phyloP scores from a whole-genome alignment of 2,113 vertebrate genomes.

The Hippocampus comes region DNA sequence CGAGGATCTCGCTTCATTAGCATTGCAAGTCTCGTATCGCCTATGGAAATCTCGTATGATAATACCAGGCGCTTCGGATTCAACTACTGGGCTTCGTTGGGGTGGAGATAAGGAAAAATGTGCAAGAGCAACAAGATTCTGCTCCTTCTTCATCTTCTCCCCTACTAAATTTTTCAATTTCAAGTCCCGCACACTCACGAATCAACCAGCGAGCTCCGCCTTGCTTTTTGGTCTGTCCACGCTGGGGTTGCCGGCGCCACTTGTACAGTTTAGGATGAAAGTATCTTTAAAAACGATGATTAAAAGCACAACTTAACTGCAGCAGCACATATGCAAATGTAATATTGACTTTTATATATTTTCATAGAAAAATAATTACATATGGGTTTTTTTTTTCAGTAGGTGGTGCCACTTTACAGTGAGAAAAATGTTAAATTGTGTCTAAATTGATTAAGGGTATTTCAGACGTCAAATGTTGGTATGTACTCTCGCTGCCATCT shows the following conservation, averaged over 20 bases:
- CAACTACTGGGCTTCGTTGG: slow-evolving; percentile 39
- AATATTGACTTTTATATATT: background rate
- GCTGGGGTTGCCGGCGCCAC: background rate
- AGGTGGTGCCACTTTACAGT: background rate
- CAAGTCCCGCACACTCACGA: background rate
- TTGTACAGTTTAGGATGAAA: background rate
- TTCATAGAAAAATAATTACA: background rate
- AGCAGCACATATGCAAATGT: background rate
- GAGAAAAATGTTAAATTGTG: no score
- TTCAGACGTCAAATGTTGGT: no score
- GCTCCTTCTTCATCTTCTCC: slow-evolving; percentile 12
- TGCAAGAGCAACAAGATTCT: slow-evolving; percentile 30
- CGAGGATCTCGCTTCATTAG: slow-evolving; percentile 39
- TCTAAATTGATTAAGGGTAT: background rate
- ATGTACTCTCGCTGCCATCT: background rate
- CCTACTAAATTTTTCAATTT: background rate
- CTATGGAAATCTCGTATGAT: slow-evolving; percentile 47
- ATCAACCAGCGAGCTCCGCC: background rate
- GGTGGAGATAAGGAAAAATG: slow-evolving; percentile 37
- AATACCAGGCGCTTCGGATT: slow-evolving; percentile 39
- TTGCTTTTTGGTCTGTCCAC: background rate
- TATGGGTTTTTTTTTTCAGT: background rate
- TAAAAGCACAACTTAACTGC: background rate
- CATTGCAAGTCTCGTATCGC: slow-evolving; percentile 42
- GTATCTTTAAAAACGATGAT: background rate